These are phyloP conservation scores for Hipparchia sbordonii DNA, from an alignment of 2,888 invertebrate genomes.

Conservation along the genomic window DNA sequence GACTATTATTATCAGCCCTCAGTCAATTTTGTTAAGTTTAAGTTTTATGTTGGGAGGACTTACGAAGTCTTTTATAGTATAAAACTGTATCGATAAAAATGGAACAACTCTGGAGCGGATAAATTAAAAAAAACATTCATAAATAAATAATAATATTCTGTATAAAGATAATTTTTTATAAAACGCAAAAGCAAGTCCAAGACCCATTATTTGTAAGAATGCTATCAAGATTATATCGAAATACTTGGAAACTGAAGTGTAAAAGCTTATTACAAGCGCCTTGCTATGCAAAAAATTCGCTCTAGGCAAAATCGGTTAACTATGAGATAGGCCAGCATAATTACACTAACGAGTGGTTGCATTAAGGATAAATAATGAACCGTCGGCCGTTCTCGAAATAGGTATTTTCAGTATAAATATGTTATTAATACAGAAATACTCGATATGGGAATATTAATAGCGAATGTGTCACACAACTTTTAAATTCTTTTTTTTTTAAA, in stretches of 20 bases:
- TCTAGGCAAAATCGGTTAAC: slow-evolving; percentile 44
- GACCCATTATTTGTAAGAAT: slow-evolving; percentile 49
- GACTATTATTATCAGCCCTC: too few species aligned
- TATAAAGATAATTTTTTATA: slow-evolving; percentile 7
- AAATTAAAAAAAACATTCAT: slow-evolving; percentile 3
- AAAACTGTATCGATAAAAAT: neutral
- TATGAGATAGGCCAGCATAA: slow-evolving; percentile 43
- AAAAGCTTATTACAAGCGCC: slow-evolving; percentile 42
- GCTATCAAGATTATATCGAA: slow-evolving; percentile 49
- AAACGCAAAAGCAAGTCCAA: slow-evolving; percentile 26
- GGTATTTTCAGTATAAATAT: slow-evolving; percentile 22
- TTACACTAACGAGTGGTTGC: slow-evolving; percentile 49
- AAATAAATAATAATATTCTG: neutral
- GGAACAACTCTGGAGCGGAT: neutral
- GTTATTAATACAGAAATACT: slow-evolving; percentile 23
- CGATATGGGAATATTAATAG: slow-evolving; percentile 15
- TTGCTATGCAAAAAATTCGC: slow-evolving; percentile 46
- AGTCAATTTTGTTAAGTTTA: too few species aligned
- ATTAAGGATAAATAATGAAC: slow-evolving; percentile 56
- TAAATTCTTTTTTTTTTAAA: slow-evolving; percentile 7
- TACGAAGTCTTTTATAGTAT: too few species aligned
- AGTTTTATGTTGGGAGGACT: too few species aligned
- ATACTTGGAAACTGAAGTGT: slow-evolving; percentile 44
- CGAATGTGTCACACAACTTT: slow-evolving; percentile 6
- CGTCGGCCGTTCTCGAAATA: slow-evolving; percentile 36